Evolutionary conservation across 1,140 invertebrate genomes (phyloP), one percentile per base, ranked within the genome.

Genomic region (Leptopilina clavipes): DNA sequence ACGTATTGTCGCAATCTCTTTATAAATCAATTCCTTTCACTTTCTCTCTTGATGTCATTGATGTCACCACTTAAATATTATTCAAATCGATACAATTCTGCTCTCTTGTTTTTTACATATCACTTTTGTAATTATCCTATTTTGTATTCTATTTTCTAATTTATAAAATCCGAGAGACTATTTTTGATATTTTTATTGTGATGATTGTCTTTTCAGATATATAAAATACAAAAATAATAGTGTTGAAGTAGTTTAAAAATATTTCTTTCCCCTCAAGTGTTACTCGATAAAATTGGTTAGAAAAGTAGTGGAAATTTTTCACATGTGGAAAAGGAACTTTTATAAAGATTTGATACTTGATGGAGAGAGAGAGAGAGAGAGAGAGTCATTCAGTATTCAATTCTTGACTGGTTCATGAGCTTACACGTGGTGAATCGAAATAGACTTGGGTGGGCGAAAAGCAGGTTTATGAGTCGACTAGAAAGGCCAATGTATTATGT

Each of bases 21-120:
- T 59, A 19, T 37, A 31, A 31, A 65, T 31, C 59, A 37, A 31
- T 65, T 65, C 59, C 22, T 65, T 31, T 31, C 25, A 65, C 59
- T 65, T 65, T 65, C 22, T 65, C 22, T 65, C 59, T 31, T 65
- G 56, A 65, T 65, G 56, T 65, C 56, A 65, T 65, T 65, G 59
- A 65, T 65, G 22, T 65, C 12, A 31, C 25, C 25, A 65, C 25
- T 31, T 65, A 37, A 65, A 65, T 31, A 37, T 65, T 37, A 31
- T 31, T 65, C 3, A 65, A 65, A 65, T 65, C 25, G n/a, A 65
- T 37, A 22, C 22, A 65, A 40, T 6, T 40, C 0, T 3, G 22
- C 56, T 22, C 22, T 65, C 17, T 14, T 3, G 6, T 10, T 65
- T 14, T 12, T 65, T 10, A 22, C 56, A 19, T 18, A 22, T 22